These are phyloP conservation scores for Cephus nigrinus DNA, from an alignment of 2,888 invertebrate species.

Conservation along the genomic window DNA sequence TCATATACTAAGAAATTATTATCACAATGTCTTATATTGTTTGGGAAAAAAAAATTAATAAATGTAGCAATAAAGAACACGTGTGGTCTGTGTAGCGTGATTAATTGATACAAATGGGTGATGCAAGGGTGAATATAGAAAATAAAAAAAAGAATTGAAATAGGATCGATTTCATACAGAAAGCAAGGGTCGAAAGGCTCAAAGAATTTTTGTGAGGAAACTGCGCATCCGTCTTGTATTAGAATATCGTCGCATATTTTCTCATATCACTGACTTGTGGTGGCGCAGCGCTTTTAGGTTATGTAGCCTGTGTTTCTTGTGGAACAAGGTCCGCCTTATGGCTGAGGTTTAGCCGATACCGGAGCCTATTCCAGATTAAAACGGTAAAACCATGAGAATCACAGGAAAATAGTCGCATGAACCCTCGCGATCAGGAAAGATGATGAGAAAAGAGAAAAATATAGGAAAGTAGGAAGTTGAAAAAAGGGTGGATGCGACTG, in stretches of 20 bases:
- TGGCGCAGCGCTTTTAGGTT: background rate
- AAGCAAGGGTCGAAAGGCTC: background rate
- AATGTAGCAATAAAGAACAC: background rate
- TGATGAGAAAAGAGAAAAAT: background rate
- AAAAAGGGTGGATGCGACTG: background rate
- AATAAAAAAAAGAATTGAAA: background rate
- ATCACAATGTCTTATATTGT: background rate
- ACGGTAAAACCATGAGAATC: background rate
- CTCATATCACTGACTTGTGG: background rate
- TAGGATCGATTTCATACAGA: background rate
- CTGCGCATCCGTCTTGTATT: background rate
- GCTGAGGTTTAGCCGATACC: background rate
- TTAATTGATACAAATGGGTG: background rate
- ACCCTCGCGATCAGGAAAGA: background rate
- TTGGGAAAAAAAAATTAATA: background rate
- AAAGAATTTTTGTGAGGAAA: background rate
- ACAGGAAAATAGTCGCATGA: background rate
- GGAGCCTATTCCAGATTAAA: background rate
- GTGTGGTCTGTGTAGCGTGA: background rate
- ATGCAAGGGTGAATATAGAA: background rate
- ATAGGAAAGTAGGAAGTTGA: background rate
- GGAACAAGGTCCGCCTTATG: background rate
- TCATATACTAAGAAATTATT: background rate
- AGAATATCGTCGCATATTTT: background rate
- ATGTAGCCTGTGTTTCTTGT: background rate